Base-by-base conservation (phyloP, 2,113 vertebrate genomes). In the Machaerirhynchus nigripectus region DNA sequence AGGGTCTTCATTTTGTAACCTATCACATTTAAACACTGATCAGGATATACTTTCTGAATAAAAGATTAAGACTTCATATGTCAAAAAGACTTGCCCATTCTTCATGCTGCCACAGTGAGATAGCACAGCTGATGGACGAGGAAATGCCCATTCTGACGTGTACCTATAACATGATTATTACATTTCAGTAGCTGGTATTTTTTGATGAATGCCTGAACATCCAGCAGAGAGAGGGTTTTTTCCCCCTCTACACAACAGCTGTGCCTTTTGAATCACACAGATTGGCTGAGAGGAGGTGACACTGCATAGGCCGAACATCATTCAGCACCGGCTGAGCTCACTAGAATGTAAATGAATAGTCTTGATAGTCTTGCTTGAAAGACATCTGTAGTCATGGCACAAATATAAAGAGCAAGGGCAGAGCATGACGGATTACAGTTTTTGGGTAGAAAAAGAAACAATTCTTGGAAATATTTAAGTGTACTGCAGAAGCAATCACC, bases 11-110 rank as follows among this genome's bases (percentile, higher is more conserved):
- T 92, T 97, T 89, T 92, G 67, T 92, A 83, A 94, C 53, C 70
- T 94, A 87, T 76, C 57, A 79, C 84, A 92, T 93, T 88, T 95
- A 90, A 93, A 90, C 56, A 84, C 26, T 93, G 71, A 93, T 92
- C 80, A 87, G 84, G 67, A 84, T 69, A 91, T 91, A 93, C 90
- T 95, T 91, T 94, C 93, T 92, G 95, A 97, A 91, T 86, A 92
- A 92, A 95, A 95, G 84, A 95, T 93, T 93, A 86, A 95, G 87
- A 74, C 37, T 89, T 93, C 57, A 61, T 96, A 59, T 67, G 95
- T 95, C 52, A 91, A 88, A 92, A 93, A 71, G 53, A 35, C 33
- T 85, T 42, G 4, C 23, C 78, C 42, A 46, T 95, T 92, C 84
- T 78, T 94, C 89, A 93, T 49, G 30, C 40, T 60, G 50, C 42